Percentiles rank a stretch among this genome's conserved stretches.
These are phyloP conservation scores for Chamaea fasciata DNA, from an alignment of 2,113 vertebrate genomes.

Conservation along the genomic window DNA sequence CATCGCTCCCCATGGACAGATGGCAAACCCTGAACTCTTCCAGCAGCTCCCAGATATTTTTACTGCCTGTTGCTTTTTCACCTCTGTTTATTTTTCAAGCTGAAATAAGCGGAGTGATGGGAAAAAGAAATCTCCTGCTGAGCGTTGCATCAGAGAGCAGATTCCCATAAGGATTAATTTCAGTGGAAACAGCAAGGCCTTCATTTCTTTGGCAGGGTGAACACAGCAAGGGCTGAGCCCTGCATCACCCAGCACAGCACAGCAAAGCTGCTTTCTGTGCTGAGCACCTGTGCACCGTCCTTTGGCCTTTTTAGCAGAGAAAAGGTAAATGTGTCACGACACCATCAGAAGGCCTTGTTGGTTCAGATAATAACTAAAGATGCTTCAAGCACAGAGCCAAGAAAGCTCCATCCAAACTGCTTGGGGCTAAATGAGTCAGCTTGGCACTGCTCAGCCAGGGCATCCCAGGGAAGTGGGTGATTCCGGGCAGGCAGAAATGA, in stretches of 20 bases:
- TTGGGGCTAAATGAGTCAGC: neutral
- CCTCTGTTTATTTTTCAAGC: conserved; percentile 25
- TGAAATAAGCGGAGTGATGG: conserved; percentile 14
- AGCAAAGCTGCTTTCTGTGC: neutral
- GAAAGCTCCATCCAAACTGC: neutral
- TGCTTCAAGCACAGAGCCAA: neutral
- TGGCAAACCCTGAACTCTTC: conserved; percentile 3
- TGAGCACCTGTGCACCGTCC: neutral
- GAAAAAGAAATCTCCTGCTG: conserved; percentile 8
- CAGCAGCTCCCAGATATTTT: conserved; percentile 18
- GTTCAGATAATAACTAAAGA: neutral
- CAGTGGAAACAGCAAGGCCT: conserved; percentile 1
- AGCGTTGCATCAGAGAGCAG: neutral
- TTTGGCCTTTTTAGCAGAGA: neutral
- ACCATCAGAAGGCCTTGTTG: neutral
- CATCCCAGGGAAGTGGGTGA: neutral
- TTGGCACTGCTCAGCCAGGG: neutral
- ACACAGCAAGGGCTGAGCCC: neutral
- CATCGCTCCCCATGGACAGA: neutral
- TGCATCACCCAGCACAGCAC: neutral
- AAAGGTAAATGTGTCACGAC: neutral
- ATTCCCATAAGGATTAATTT: conserved; percentile 24
- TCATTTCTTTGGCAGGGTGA: neutral
- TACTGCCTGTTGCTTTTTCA: neutral
- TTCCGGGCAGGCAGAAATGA: neutral